Base-by-base conservation (phyloP, 2,888 invertebrate genomes). In the Caprella mutica region DNA sequence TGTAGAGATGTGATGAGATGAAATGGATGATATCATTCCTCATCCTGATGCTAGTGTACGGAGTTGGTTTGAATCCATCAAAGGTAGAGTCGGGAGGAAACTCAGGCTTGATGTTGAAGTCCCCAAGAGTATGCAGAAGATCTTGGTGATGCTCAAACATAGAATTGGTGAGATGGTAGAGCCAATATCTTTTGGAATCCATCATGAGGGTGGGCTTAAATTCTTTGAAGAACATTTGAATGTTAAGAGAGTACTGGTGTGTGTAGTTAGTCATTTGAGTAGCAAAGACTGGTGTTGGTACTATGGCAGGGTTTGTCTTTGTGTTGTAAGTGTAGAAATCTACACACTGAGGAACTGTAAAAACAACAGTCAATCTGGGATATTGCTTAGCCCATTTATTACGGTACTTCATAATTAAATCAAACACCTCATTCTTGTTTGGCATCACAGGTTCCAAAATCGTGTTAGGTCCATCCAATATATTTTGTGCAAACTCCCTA, bases 91-190 rank as follows among this genome's bases (percentile, higher is more conserved):
- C 29, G 3, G 30, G 48, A 19, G 48, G 48, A 24, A 48, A 48
- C 14, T 21, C 24, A 6, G 48, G 48, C 30, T 48, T 48, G 8
- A n/a, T 24, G 26, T 48, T 48, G 30, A 48, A 48, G 14, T 48
- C 30, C n/a, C 48, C 48, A 30, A 48, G 29, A 29, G 48, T 26
- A 19, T 27, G 27, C 5, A 48, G 30, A 19, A 48, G 48, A 21
- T 48, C 23, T 12, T 48, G 29, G 6, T 19, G 21, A n/a, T 30
- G 29, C 8, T 48, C 48, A 30, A 48, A 48, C n/a, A 48, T 19
- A 48, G 48, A 29, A 21, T 48, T 48, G n/a, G 48, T 48, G 14
- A 48, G 29, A 21, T 48, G 48, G 30, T 48, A 48, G n/a, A 48
- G 30, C 48, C 48, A 48, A 17, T 30, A 19, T 17, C 48, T 27